A percentile compares a stretch with the other conserved stretches of the same genome.
phyloP scores from a whole-genome alignment of 2,113 vertebrate genomes.

The Pterocles gutturalis region DNA sequence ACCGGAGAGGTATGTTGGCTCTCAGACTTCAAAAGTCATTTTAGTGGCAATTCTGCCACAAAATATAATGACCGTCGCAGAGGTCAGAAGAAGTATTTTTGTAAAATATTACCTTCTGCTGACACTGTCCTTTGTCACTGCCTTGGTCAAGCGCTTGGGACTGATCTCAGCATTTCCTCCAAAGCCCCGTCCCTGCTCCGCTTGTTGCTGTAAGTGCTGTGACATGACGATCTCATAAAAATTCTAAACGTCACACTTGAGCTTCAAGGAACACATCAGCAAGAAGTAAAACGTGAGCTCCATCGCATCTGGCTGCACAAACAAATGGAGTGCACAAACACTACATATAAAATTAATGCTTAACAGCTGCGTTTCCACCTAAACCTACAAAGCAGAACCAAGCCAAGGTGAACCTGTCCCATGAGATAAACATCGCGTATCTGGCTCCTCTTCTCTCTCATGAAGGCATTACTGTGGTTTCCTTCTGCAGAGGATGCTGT shows the following conservation, averaged over 20 bases:
- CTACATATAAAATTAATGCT: background rate
- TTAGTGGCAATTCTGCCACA: background rate
- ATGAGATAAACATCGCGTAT: accelerated
- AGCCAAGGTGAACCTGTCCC: background rate
- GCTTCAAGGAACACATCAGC: slow-evolving; percentile 1
- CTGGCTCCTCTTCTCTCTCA: background rate
- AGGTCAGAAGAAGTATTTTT: background rate
- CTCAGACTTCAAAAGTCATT: background rate
- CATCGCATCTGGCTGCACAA: background rate
- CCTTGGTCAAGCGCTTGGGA: background rate
- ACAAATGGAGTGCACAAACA: background rate
- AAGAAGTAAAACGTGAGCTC: background rate
- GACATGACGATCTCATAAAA: slow-evolving; percentile 24
- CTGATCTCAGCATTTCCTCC: slow-evolving; percentile 10
- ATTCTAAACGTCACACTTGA: slow-evolving; percentile 6
- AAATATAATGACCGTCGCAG: background rate
- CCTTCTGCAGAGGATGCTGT: background rate
- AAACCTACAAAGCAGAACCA: background rate
- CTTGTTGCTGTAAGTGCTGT: background rate
- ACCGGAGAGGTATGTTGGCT: background rate
- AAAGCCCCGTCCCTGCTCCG: background rate
- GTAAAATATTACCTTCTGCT: slow-evolving; percentile 10
- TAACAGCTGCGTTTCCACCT: background rate
- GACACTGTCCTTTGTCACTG: background rate
- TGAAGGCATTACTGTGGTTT: accelerated